Conservation (phyloP, 2,797 vertebrate species). For the Cichlasoma orientale region DNA sequence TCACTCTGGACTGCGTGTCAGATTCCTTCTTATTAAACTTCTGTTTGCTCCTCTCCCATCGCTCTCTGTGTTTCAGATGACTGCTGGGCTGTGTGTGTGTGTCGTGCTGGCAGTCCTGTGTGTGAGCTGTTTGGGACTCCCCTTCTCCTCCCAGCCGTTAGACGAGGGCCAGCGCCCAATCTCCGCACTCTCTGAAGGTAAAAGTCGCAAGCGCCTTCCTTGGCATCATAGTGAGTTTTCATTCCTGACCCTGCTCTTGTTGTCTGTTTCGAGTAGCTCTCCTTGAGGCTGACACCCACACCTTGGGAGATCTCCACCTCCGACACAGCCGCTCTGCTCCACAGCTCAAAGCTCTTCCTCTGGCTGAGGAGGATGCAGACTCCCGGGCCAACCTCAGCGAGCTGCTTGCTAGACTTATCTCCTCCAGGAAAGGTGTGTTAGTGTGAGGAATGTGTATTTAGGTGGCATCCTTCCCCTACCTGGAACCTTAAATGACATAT, state of each 20-base stretch:
- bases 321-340: slow-evolving; percentile 77
- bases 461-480: not conserved
- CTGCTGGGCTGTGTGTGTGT: slow-evolving; percentile 84
- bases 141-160: slow-evolving; percentile 65
- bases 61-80: slow-evolving; percentile 58
- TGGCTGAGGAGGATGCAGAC: slow-evolving; percentile 75
- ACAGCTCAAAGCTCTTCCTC: slow-evolving; percentile 74
- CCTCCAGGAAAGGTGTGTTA: slow-evolving; percentile 88
- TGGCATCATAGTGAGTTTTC: not conserved
- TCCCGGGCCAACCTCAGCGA: slow-evolving; percentile 85
- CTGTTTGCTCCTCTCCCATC: not conserved
- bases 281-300: slow-evolving; percentile 49
- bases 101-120: slow-evolving; percentile 87
- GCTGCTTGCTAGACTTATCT: slow-evolving; percentile 90
- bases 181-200: slow-evolving; percentile 71
- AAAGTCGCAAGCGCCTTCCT: not conserved
- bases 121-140: slow-evolving; percentile 83
- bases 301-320: slow-evolving; percentile 58
- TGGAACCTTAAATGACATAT: not conserved
- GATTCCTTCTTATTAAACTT: slow-evolving; percentile 13
- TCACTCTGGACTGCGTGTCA: slow-evolving; percentile 14
- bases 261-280: slow-evolving; percentile 36
- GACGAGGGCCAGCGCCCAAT: slow-evolving; percentile 63
- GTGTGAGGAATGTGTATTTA: not conserved
- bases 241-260: not conserved